Conservation (phyloP, 2,888 invertebrate species). For the Andrena chrysosceles region DNA sequence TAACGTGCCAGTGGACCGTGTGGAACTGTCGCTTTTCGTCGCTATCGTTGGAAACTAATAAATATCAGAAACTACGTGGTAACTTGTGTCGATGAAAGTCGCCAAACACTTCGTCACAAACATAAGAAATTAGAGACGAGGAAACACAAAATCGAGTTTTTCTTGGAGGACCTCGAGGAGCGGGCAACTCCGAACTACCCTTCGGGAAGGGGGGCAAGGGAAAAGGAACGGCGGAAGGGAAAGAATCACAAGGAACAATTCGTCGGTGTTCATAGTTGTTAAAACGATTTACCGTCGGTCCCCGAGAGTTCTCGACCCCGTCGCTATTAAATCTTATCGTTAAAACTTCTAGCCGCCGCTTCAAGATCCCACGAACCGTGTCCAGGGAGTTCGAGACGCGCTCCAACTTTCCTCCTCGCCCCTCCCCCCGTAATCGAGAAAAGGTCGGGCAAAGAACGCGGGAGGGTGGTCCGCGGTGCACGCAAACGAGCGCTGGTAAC, state of each 20-base stretch:
- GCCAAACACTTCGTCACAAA: background rate
- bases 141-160: conserved; percentile 16
- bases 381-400: background rate
- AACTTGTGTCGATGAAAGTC: background rate
- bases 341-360: conserved; percentile 50
- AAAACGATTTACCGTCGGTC: conserved; percentile 49
- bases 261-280: conserved; percentile 53
- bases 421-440: background rate
- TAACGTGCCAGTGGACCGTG: background rate
- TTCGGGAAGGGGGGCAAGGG: background rate
- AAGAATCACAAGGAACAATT: conserved; percentile 29
- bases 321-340: conserved; percentile 55
- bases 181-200: conserved; percentile 2
- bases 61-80: background rate
- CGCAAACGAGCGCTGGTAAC: conserved; percentile 8
- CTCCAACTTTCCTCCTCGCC: conserved; percentile 3
- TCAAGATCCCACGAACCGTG: conserved; percentile 28
- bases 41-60: background rate
- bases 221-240: background rate
- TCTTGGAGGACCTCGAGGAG: background rate
- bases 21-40: background rate
- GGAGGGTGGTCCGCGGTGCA: conserved; percentile 1
- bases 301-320: conserved; percentile 37
- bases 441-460: background rate
- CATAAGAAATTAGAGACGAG: background rate